A percentile compares a stretch with the other conserved stretches of the same genome.
phyloP scores from a whole-genome alignment of 2,888 invertebrate species.

The Spicauda simplicius region DNA sequence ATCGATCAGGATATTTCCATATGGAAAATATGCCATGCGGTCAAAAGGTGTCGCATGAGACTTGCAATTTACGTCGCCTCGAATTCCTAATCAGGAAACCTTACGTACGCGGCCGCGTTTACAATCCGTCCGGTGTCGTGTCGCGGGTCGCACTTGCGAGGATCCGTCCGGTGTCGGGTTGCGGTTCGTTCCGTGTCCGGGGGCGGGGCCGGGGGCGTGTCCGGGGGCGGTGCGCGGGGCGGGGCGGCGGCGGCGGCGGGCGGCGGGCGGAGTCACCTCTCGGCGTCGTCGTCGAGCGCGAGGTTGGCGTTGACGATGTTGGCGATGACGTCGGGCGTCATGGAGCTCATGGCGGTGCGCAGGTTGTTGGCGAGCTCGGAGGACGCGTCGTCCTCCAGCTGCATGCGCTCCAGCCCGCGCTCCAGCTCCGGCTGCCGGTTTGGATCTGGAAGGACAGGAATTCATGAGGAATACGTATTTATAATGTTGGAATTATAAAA shows the following conservation, averaged over 20 bases:
- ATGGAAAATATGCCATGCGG: too few relatives aligned
- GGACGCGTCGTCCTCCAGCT: constrained; percentile 45
- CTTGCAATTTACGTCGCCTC: too few relatives aligned
- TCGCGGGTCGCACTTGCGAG: not conserved
- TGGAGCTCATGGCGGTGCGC: constrained; percentile 68
- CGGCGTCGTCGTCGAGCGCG: constrained; percentile 35
- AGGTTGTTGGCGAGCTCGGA: constrained; percentile 66
- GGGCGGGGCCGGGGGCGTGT: not conserved
- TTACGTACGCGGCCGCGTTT: too few relatives aligned
- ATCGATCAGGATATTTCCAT: too few relatives aligned
- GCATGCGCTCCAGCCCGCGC: constrained; percentile 32
- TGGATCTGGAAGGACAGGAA: not conserved
- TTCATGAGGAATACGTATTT: too few relatives aligned
- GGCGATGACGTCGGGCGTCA: constrained; percentile 60
- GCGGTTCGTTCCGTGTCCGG: too few relatives aligned
- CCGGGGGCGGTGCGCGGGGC: not conserved
- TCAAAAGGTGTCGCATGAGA: too few relatives aligned
- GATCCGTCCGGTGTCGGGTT: too few relatives aligned
- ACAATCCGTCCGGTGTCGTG: not conserved
- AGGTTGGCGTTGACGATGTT: constrained; percentile 52
- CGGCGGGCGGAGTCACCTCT: constrained; percentile 36
- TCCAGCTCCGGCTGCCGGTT: constrained; percentile 12
- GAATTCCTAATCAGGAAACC: too few relatives aligned
- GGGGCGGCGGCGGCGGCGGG: constrained; percentile 13
- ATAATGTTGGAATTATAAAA: too few relatives aligned